Percentiles rank a stretch among this genome's conserved stretches.
phyloP scores from a whole-genome alignment of 2,888 invertebrate genomes.

The Heliconius ethilla region DNA sequence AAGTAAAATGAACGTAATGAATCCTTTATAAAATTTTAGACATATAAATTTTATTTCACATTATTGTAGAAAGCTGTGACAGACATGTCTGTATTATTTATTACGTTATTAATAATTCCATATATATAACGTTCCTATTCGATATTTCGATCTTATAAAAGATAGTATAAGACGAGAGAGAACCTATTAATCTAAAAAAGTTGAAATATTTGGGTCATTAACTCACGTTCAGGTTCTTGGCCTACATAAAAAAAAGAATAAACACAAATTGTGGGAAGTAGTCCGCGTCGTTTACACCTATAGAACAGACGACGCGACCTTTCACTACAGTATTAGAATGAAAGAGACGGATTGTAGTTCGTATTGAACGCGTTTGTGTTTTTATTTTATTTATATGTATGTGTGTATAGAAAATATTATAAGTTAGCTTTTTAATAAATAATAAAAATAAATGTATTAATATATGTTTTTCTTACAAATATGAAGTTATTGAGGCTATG shows the following conservation, averaged over 20 bases:
- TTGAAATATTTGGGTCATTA: conserved; percentile 51
- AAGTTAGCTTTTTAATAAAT: not conserved
- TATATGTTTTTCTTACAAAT: not conserved
- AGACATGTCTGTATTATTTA: not conserved
- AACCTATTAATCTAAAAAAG: conserved; percentile 27
- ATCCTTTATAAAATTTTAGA: not conserved
- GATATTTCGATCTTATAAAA: not conserved
- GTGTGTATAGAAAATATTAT: conserved; percentile 1
- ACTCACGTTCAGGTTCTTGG: conserved; percentile 64
- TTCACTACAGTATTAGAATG: conserved; percentile 62
- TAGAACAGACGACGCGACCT: conserved; percentile 57
- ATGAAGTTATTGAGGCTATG: not conserved
- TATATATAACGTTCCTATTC: not conserved
- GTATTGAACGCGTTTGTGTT: conserved; percentile 44
- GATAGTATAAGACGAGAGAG: not conserved
- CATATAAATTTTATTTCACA: not conserved
- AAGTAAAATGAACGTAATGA: not conserved
- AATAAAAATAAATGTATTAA: not conserved
- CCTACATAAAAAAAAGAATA: conserved; percentile 60
- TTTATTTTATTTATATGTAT: not conserved
- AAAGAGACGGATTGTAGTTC: conserved; percentile 57
- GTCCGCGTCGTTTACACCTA: conserved; percentile 60
- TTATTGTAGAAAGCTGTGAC: not conserved
- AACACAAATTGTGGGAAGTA: conserved; percentile 69
- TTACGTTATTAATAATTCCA: not conserved